Evolutionary conservation across 1,140 invertebrate genomes (phyloP), one percentile per base, ranked within the genome.

Genomic region (Drosophila santomea): DNA sequence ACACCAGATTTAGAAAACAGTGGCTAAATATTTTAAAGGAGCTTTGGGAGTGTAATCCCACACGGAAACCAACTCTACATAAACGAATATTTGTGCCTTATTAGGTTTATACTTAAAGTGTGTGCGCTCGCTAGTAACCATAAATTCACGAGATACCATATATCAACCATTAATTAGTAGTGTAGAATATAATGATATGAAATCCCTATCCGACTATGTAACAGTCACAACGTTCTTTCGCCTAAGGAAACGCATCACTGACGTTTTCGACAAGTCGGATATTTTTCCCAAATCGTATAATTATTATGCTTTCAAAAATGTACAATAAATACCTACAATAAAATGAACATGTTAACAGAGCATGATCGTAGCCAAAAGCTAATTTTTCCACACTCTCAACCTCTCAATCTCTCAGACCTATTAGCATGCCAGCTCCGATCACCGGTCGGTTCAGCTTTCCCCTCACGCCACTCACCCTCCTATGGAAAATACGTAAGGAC

Each of bases 71-170:
- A 73, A 82, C 68, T 74, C 71, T 59, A 68, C 60, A 74, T 86
- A 74, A 91, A 88, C 84, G 81, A 91, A 90, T 90, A 82, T 85
- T 81, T 89, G 90, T 91, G 90, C 90, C 90, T 91, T 91, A 91
- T 80, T 91, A 91, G 80, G 90, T 91, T 91, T 91, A 90, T 89
- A 80, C 77, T 78, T 23, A 66, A 88, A 88, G 79, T 67, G 71
- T 76, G 69, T 81, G 39, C 71, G 60, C 44, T 59, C 63, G 60
- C 45, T 68, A 48, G 17, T 45, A 56, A 59, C 43, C 48, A 47
- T 47, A n/a, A 56, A 56, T 51, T 35, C 20, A 71, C 17, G 15
- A 63, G 12, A 41, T 39, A 50, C 35, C 57, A 44, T 41, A 61
- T 20, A 61, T 62, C 44, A 74, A 54, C 45, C 51, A 58, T 56